A percentile compares a stretch with the other conserved stretches of the same genome.
These are phyloP conservation scores for Phymastichus coffea DNA, from an alignment of 1,140 invertebrate genomes.

Conservation along the genomic window DNA sequence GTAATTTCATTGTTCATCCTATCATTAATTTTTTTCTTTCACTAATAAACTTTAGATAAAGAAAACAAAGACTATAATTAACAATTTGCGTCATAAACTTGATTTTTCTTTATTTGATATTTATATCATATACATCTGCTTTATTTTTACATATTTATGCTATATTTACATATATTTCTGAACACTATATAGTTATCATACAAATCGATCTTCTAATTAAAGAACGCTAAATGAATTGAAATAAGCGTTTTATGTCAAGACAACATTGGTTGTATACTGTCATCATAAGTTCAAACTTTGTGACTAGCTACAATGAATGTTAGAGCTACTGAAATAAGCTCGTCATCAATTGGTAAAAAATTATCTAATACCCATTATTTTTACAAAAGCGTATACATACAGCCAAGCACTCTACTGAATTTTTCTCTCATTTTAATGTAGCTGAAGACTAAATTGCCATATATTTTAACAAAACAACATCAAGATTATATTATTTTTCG, in stretches of 20 bases:
- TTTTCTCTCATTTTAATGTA: background rate
- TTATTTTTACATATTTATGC: slow-evolving; percentile 4
- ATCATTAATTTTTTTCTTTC: too few relatives aligned
- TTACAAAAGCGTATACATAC: background rate
- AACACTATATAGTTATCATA: slow-evolving; percentile 5
- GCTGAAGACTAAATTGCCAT: too few relatives aligned
- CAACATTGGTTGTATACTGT: background rate
- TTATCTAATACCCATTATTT: background rate
- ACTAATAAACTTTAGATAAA: too few relatives aligned
- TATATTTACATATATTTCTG: background rate
- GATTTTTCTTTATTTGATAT: background rate
- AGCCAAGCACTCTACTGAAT: background rate
- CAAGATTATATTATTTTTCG: too few relatives aligned
- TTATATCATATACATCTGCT: background rate
- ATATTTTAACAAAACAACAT: too few relatives aligned
- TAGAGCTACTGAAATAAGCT: background rate
- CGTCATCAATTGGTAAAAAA: background rate
- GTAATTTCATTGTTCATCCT: too few relatives aligned
- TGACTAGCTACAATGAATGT: slow-evolving; percentile 7
- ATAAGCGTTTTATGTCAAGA: background rate
- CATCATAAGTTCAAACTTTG: background rate
- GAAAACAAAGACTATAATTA: too few relatives aligned
- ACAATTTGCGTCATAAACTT: too few relatives aligned
- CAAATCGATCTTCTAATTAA: background rate
- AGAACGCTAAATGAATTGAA: background rate